Evolutionary conservation across 2,113 vertebrate genomes (phyloP), one percentile per base, ranked within the genome.

Genomic region (Neomonachus schauinslandi): DNA sequence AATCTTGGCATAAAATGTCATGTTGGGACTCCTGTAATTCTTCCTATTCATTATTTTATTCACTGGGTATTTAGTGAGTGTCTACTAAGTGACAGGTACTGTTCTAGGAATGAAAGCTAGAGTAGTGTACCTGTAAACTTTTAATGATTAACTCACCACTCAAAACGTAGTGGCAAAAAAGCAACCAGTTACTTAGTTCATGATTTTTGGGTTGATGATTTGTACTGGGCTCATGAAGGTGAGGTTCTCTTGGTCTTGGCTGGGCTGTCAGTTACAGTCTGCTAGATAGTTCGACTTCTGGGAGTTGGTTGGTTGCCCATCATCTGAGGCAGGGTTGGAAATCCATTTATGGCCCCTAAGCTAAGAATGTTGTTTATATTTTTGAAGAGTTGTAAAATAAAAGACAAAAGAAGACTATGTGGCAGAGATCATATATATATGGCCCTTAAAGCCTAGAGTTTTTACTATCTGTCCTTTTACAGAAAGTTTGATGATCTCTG

Each of bases 361-460:
- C 51, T 83, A 71, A 88, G 79, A 93, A 49, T 86, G 24, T 42
- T 86, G 59, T 85, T 94, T 74, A 77, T 39, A 80, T 67, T 89
- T 95, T 74, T 81, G 85, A 86, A 86, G 31, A 51, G 42, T 85
- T 80, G 13, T 49, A 88, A 92, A 80, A 51, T 79, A 24, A 76
- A 95, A 96, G 87, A n/a, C 26, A 15, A 51, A 69, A 82, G 9
- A 51, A 51, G 57, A 74, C 18, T 85, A 14, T 22, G 33, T 72
- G 31, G 53, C 18, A 81, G 46, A 82, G 80, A 42, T 57, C 15
- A 55, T 59, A 77, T 46, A 24, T 22, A 77, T 46, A 24, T 22
- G 28, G 55, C 26, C 24, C n/a, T 53, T 49, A 67, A 59, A 87
- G 26, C 33, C 31, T 84, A 39, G 81, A 77, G 1, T 63, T 80